Evolutionary conservation across 2,113 vertebrate species (phyloP).

Genomic region (Tragelaphus strepsiceros): DNA sequence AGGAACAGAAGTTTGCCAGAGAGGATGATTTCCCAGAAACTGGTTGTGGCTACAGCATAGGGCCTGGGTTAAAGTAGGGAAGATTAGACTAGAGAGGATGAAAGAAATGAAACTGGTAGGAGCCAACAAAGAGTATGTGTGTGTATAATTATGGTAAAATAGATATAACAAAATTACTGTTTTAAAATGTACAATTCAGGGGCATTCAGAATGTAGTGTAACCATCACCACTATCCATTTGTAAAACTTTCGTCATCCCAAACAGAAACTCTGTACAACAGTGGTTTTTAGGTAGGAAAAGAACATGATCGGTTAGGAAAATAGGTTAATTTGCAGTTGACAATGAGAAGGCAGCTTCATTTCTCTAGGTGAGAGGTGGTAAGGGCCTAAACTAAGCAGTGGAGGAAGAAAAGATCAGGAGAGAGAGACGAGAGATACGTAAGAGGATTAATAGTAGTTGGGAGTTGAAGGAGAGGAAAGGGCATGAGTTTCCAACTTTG

Average conservation of each 20-base stretch:
- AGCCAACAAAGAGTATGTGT: neutral
- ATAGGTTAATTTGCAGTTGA: neutral
- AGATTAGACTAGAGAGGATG: neutral
- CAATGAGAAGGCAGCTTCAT: neutral
- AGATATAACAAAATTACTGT: neutral
- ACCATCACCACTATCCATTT: neutral
- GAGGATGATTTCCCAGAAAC: neutral
- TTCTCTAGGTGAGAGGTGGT: neutral
- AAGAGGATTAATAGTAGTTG: neutral
- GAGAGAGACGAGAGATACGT: neutral
- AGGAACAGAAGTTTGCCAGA: neutral
- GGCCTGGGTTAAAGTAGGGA: neutral
- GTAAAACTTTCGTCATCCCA: neutral
- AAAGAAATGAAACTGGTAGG: neutral
- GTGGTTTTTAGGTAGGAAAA: neutral
- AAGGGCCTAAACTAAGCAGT: neutral
- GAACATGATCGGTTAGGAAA: neutral
- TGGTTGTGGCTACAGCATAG: neutral
- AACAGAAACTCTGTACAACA: neutral
- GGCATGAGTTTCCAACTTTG: neutral
- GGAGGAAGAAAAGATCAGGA: neutral
- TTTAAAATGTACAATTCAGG: neutral
- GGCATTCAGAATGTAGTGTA: neutral
- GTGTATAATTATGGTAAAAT: neutral
- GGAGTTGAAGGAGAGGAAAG: neutral